Conservation (phyloP, 2,797 vertebrate species). For the Sebastes alutus region DNA sequence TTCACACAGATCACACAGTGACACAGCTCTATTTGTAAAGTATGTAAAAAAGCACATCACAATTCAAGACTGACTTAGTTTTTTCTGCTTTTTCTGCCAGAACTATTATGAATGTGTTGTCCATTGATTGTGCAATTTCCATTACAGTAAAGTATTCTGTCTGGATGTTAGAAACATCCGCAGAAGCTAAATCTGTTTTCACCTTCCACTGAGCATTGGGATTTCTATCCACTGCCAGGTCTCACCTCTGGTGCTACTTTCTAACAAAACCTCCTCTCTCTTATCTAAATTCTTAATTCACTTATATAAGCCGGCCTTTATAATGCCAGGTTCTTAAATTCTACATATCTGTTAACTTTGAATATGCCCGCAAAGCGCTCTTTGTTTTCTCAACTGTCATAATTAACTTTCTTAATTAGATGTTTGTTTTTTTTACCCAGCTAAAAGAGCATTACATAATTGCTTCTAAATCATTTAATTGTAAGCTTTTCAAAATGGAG, state of each 20-base stretch:
- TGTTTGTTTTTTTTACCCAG: constrained; percentile 38
- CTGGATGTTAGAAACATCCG: not conserved
- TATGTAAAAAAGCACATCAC: not conserved
- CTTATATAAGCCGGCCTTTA: not conserved
- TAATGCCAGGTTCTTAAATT: not conserved
- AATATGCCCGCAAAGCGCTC: not conserved
- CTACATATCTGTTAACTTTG: not conserved
- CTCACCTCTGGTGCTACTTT: constrained; percentile 8
- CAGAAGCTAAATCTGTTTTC: not conserved
- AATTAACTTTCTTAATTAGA: constrained; percentile 45
- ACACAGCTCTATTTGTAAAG: not conserved
- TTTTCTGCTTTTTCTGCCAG: not conserved
- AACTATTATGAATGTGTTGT: not conserved
- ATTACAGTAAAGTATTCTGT: not conserved
- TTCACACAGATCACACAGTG: not conserved
- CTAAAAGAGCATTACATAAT: constrained; percentile 41
- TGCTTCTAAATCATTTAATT: constrained; percentile 42
- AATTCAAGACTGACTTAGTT: not conserved
- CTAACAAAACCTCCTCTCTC: not conserved
- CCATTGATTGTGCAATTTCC: not conserved
- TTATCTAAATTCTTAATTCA: constrained; percentile 6
- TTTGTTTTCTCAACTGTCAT: constrained; percentile 24
- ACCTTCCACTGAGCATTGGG: not conserved
- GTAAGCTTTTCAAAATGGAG: not conserved
- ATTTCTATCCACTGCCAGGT: not conserved